A percentile compares a stretch with the other conserved stretches of the same genome.
phyloP scores from a whole-genome alignment of 2,888 invertebrate genomes.

The Mechanitis mazaeus region DNA sequence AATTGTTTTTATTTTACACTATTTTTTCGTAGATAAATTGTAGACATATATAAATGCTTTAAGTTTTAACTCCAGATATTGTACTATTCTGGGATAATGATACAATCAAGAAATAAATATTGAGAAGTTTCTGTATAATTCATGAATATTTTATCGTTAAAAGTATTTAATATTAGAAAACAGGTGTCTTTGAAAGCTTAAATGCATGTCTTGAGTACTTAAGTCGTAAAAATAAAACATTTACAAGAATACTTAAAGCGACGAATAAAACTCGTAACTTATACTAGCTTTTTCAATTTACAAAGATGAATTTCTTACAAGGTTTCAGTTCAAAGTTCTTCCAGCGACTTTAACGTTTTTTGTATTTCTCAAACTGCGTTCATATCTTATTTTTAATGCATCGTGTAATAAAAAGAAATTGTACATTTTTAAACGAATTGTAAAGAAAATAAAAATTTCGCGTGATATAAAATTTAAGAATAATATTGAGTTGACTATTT shows the following conservation, averaged over 20 bases:
- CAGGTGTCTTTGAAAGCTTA: background rate
- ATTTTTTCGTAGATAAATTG: no score
- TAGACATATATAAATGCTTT: no score
- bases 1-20: no score
- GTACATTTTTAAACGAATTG: no score
- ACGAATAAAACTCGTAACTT: slow-evolving; percentile 27
- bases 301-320: slow-evolving; percentile 34
- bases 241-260: slow-evolving; percentile 24
- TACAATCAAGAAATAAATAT: no score
- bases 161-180: background rate
- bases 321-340: slow-evolving; percentile 29
- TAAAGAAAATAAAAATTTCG: no score
- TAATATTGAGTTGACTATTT: no score
- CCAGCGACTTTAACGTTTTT: slow-evolving; percentile 25
- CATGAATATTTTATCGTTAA: no score
- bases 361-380: slow-evolving; percentile 12
- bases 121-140: no score
- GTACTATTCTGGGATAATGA: no score
- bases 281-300: slow-evolving; percentile 35
- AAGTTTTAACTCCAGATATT: no score
- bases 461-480: no score
- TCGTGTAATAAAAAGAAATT: background rate
- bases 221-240: slow-evolving; percentile 14
- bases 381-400: slow-evolving; percentile 7
- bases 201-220: slow-evolving; percentile 10